Conservation (phyloP, 2,888 invertebrate species). For the Geophilus truncorum region DNA sequence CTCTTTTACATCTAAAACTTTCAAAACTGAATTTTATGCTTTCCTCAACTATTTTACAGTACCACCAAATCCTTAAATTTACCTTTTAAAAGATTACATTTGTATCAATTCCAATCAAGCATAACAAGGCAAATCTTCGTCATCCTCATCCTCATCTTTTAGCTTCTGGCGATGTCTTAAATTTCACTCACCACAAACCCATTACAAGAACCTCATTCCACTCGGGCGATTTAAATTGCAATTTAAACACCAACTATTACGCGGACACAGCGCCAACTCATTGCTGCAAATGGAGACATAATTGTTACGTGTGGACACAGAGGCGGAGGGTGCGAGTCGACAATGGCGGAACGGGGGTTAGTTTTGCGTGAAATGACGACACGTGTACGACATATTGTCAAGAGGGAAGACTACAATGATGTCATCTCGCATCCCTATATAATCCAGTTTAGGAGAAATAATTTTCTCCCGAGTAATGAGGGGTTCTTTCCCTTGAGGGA, state of each 20-base stretch:
- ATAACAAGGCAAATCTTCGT: too few relatives aligned
- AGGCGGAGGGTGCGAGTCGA: background rate
- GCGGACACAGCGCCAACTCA: background rate
- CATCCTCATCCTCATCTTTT: background rate
- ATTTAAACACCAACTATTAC: background rate
- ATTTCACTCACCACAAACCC: background rate
- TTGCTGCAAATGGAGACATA: background rate
- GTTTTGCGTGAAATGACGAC: background rate
- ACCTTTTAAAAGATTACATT: too few relatives aligned
- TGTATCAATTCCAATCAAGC: too few relatives aligned
- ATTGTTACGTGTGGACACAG: background rate
- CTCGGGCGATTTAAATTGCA: background rate
- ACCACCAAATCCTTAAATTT: too few relatives aligned
- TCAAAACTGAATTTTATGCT: too few relatives aligned
- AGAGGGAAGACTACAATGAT: background rate
- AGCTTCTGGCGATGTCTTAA: background rate
- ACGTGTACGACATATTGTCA: background rate
- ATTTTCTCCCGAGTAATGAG: background rate
- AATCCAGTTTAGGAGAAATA: background rate
- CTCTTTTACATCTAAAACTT: too few relatives aligned
- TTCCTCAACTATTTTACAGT: too few relatives aligned
- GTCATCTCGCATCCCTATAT: background rate
- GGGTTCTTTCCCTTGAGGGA: background rate
- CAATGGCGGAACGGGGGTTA: background rate
- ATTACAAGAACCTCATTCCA: background rate